phyloP scores from a whole-genome alignment of 2,888 invertebrate genomes.

The Sturmia bella region DNA sequence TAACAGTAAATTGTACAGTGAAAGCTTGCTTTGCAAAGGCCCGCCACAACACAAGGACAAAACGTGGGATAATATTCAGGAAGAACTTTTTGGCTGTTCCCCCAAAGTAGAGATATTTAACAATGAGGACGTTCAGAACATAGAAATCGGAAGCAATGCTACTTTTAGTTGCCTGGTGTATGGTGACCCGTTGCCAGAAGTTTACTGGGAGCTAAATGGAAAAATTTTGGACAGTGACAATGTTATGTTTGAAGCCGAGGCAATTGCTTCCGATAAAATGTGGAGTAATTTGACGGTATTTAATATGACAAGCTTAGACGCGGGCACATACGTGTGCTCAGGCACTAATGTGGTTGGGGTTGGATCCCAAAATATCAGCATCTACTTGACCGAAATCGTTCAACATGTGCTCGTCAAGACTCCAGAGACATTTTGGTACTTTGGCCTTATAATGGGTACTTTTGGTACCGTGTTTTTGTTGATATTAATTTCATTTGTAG shows the following conservation, averaged over 20 bases:
- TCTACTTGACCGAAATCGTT: constrained; percentile 86
- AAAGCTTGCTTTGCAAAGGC: constrained; percentile 88
- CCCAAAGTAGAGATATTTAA: constrained; percentile 87
- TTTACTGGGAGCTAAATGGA: constrained; percentile 92
- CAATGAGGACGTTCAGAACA: constrained; percentile 83
- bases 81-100: constrained; percentile 91
- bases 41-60: constrained; percentile 87
- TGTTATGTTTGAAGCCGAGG: constrained; percentile 82
- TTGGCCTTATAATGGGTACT: constrained; percentile 88
- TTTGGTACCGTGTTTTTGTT: constrained; percentile 86
- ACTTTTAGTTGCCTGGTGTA: constrained; percentile 91
- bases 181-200: constrained; percentile 92
- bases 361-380: constrained; percentile 83
- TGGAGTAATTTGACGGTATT: constrained; percentile 93
- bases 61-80: constrained; percentile 89
- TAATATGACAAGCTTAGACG: constrained; percentile 90
- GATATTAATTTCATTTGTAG: constrained; percentile 85
- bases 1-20: constrained; percentile 89
- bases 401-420: constrained; percentile 83
- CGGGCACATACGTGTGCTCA: constrained; percentile 91
- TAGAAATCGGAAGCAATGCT: constrained; percentile 91
- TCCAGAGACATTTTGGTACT: constrained; percentile 90
- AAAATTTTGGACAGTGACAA: constrained; percentile 84
- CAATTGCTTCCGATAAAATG: constrained; percentile 80
- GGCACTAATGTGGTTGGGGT: constrained; percentile 82